phyloP scores from a whole-genome alignment of 2,113 vertebrate genomes.

The Rhipidura dahli region DNA sequence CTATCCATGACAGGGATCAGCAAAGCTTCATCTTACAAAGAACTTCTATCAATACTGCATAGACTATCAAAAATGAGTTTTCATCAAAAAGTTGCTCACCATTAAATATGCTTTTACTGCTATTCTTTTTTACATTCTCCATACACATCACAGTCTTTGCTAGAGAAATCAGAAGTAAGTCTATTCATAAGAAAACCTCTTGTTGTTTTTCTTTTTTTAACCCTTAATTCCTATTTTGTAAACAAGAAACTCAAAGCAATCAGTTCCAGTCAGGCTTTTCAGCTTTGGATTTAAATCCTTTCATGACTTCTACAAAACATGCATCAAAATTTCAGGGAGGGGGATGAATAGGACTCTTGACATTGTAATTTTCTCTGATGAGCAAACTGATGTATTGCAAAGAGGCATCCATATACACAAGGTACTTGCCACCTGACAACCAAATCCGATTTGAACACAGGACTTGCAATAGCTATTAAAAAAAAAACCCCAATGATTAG shows the following conservation, averaged over 20 bases:
- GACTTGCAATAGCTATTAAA: background rate
- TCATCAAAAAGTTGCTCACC: background rate
- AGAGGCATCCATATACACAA: background rate
- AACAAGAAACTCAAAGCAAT: slow-evolving; percentile 60
- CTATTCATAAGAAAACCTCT: background rate
- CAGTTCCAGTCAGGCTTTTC: slow-evolving; percentile 61
- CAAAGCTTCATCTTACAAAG: slow-evolving; percentile 13
- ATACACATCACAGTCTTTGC: background rate
- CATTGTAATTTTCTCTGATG: slow-evolving; percentile 10
- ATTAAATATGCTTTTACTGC: background rate
- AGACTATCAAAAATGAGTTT: background rate
- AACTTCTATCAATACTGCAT: background rate
- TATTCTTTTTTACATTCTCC: background rate
- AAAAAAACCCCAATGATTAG: background rate
- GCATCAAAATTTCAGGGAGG: background rate
- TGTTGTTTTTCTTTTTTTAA: slow-evolving; percentile 1
- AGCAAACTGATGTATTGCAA: slow-evolving; percentile 17
- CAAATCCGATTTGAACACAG: background rate
- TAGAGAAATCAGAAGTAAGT: slow-evolving; percentile 12
- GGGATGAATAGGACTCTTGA: background rate
- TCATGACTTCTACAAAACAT: slow-evolving; percentile 35
- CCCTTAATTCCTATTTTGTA: slow-evolving; percentile 20
- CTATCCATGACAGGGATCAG: background rate
- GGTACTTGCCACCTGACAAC: background rate
- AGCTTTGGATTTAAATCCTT: slow-evolving; percentile 60